phyloP scores from a whole-genome alignment of 2,797 vertebrate species.

The Pipistrellus pipistrellus region DNA sequence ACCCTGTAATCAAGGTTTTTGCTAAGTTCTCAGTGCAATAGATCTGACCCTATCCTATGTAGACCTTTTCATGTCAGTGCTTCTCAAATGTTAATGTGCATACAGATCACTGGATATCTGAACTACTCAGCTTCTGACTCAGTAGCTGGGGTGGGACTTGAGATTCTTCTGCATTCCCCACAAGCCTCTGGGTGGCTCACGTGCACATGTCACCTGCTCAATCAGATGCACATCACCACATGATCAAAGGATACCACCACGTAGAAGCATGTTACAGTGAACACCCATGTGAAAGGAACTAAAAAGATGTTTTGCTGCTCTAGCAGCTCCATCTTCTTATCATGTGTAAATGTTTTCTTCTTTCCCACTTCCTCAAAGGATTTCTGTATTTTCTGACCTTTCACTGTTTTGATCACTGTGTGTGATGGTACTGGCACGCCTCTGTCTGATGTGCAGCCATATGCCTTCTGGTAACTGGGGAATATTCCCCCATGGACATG shows the following conservation, averaged over 20 bases:
- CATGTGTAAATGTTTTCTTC: slow-evolving; percentile 24
- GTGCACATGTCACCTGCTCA: not conserved
- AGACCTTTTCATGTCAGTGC: not conserved
- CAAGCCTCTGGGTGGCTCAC: not conserved
- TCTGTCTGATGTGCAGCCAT: not conserved
- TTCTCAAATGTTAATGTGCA: slow-evolving; percentile 29
- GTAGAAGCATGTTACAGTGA: not conserved
- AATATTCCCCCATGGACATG: not conserved
- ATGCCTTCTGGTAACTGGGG: not conserved
- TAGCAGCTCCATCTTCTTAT: not conserved
- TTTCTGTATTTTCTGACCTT: not conserved
- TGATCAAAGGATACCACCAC: not conserved
- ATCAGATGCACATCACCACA: not conserved
- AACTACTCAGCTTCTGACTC: not conserved
- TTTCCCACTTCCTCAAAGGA: not conserved
- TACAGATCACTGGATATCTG: not conserved
- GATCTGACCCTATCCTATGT: not conserved
- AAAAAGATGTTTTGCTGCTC: not conserved
- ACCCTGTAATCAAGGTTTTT: slow-evolving; percentile 20
- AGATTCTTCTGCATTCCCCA: slow-evolving; percentile 5
- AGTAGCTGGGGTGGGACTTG: not conserved
- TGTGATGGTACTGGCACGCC: not conserved
- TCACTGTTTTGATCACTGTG: not conserved
- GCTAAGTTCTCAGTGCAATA: not conserved
- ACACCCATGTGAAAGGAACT: not conserved